Conservation (phyloP, 2,888 invertebrate species). For the Lymantria monacha region DNA sequence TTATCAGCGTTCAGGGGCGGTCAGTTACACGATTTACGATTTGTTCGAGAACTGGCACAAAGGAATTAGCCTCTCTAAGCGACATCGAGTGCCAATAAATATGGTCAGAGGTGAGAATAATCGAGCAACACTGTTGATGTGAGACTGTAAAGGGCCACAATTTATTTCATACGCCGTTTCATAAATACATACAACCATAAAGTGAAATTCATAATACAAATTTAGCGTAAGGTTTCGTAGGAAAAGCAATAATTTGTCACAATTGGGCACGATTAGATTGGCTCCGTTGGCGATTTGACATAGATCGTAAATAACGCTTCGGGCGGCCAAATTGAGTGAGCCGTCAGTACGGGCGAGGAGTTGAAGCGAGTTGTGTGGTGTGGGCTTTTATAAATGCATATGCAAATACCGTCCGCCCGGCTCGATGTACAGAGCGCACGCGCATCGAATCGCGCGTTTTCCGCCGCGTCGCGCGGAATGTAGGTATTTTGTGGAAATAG, state of each 20-base stretch:
- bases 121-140: conserved; percentile 68
- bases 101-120: conserved; percentile 66
- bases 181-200: conserved; percentile 56
- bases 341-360: conserved; percentile 37
- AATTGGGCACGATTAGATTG: conserved; percentile 81
- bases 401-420: conserved; percentile 63
- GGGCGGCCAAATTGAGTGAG: conserved; percentile 61
- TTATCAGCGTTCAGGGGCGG: conserved; percentile 68
- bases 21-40: conserved; percentile 65
- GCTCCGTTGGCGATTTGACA: conserved; percentile 77
- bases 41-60: conserved; percentile 57
- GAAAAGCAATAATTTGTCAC: conserved; percentile 81
- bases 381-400: conserved; percentile 49
- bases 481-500: conserved; percentile 79
- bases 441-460: conserved; percentile 79
- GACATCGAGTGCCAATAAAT: conserved; percentile 78
- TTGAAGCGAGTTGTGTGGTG: conserved; percentile 25
- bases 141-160: conserved; percentile 35
- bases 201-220: conserved; percentile 70
- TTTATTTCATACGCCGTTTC: conserved; percentile 53
- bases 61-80: conserved; percentile 71
- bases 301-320: conserved; percentile 75
- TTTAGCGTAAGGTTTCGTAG: conserved; percentile 76
- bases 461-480: conserved; percentile 63
- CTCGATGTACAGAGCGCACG: conserved; percentile 71